Evolutionary conservation across 2,113 vertebrate species (phyloP).

Genomic region (Montifringilla adamsi): DNA sequence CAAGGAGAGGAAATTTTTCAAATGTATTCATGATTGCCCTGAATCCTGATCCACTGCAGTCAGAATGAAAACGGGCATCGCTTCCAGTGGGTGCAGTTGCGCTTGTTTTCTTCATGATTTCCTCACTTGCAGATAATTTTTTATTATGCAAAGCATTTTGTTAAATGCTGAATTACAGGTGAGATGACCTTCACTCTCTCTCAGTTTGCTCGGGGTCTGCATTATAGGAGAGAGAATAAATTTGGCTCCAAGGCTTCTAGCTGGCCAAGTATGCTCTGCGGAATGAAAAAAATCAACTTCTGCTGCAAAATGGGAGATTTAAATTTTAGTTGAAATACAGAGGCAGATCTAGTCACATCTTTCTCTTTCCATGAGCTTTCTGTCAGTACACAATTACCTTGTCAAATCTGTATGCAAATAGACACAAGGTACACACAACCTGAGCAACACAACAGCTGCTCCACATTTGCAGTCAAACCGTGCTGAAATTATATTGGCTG

Average conservation of each 20-base stretch:
- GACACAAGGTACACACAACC: background rate
- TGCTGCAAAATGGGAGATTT: background rate
- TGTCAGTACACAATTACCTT: background rate
- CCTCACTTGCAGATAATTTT: background rate
- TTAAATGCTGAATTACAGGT: background rate
- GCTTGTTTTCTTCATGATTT: background rate
- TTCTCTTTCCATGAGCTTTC: background rate
- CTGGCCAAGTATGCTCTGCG: background rate
- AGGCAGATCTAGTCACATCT: background rate
- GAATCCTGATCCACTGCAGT: background rate
- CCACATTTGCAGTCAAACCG: background rate
- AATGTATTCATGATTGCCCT: fast-evolving
- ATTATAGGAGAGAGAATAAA: background rate
- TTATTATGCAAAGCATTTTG: background rate
- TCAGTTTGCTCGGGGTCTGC: background rate
- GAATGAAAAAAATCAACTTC: background rate
- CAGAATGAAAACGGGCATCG: fast-evolving
- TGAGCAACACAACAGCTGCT: background rate
- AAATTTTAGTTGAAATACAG: background rate
- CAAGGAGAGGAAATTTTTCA: background rate
- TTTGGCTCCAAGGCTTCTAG: background rate
- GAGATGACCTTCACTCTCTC: background rate
- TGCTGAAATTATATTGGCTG: background rate
- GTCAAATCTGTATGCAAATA: constrained; percentile 5
- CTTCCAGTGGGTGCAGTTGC: background rate